Evolutionary conservation across 2,113 vertebrate species (phyloP).

Genomic region (Seriola rivoliana): DNA sequence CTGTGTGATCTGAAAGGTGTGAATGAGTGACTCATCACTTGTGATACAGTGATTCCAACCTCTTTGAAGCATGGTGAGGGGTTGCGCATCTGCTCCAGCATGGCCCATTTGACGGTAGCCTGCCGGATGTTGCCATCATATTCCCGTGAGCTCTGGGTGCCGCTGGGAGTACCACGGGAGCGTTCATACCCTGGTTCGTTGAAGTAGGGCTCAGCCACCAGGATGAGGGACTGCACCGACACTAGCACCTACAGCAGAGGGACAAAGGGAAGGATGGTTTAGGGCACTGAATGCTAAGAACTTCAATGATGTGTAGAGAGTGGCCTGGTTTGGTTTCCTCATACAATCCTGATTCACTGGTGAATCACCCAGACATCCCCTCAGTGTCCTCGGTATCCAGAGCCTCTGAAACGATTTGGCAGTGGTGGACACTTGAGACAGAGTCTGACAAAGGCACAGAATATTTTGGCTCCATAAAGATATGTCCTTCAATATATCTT

Average conservation of each 20-base stretch:
- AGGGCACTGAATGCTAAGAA: background rate
- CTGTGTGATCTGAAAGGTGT: background rate
- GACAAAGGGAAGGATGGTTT: background rate
- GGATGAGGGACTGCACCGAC: constrained; percentile 97
- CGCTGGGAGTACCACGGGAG: constrained; percentile 95
- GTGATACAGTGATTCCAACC: constrained; percentile 75
- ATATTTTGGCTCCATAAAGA: constrained; percentile 42
- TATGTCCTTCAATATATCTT: constrained; percentile 45
- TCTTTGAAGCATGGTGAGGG: constrained; percentile 98
- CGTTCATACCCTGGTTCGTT: constrained; percentile 98
- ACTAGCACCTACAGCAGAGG: constrained; percentile 90
- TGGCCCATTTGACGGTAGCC: constrained; percentile 98
- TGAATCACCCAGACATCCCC: constrained; percentile 14
- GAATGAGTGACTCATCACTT: background rate
- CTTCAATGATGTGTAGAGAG: background rate
- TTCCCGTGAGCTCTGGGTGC: constrained; percentile 97
- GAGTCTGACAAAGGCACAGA: constrained; percentile 38
- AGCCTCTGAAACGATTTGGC: constrained; percentile 32
- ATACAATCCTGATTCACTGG: constrained; percentile 12
- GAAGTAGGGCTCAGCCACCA: constrained; percentile 98
- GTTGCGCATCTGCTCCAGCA: constrained; percentile 98
- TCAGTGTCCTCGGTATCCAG: constrained; percentile 23
- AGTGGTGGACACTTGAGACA: constrained; percentile 12
- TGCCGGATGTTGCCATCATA: constrained; percentile 98
- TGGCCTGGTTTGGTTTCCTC: background rate